Conservation (phyloP, 2,113 vertebrate genomes). For the Callospermophilus lateralis region DNA sequence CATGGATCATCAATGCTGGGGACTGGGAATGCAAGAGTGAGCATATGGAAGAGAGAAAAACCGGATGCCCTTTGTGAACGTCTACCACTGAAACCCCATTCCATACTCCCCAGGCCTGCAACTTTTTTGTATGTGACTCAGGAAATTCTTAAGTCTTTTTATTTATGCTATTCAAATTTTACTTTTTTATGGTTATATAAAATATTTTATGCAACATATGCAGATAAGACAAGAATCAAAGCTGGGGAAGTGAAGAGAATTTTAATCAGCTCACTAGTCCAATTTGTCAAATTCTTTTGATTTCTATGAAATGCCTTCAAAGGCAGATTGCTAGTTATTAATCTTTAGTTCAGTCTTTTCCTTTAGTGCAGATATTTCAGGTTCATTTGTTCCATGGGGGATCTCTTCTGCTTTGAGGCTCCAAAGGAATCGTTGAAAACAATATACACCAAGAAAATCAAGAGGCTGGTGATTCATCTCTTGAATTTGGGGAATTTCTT, state of each 20-base stretch:
- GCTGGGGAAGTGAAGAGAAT: slow-evolving; percentile 41
- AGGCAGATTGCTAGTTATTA: slow-evolving; percentile 32
- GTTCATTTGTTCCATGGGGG: not conserved
- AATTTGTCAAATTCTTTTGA: slow-evolving; percentile 54
- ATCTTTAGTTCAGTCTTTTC: slow-evolving; percentile 12
- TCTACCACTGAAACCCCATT: not conserved
- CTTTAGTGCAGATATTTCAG: not conserved
- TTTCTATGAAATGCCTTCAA: slow-evolving; percentile 40
- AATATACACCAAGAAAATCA: not conserved
- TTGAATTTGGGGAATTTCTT: not conserved
- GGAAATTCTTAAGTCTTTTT: slow-evolving; percentile 42
- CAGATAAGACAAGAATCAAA: slow-evolving; percentile 61
- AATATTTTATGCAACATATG: slow-evolving; percentile 69
- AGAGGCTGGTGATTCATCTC: not conserved
- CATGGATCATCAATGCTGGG: no score
- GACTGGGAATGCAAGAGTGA: not conserved
- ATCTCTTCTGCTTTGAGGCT: not conserved
- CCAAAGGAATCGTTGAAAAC: slow-evolving; percentile 20
- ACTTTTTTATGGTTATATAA: slow-evolving; percentile 62
- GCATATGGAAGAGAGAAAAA: not conserved
- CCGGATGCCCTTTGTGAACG: not conserved
- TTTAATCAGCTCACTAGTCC: slow-evolving; percentile 46
- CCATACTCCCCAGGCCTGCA: fast-evolving
- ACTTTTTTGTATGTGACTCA: not conserved
- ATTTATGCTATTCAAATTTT: slow-evolving; percentile 57